Evolutionary conservation across 2,888 invertebrate species (phyloP).

Genomic region (Epistrophe eligans): DNA sequence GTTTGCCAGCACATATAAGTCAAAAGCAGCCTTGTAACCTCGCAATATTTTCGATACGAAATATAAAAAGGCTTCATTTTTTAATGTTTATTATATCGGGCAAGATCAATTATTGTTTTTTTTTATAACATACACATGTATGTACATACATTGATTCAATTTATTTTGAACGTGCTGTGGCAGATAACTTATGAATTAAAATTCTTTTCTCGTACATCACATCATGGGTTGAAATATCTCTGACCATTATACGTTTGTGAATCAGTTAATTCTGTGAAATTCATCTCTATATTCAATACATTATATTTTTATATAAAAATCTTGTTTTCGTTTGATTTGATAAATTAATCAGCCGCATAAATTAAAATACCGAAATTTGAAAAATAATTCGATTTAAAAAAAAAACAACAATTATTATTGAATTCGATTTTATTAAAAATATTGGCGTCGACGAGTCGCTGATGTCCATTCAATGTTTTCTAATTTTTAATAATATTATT

Average conservation of each 20-base stretch:
- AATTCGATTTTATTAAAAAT: background rate
- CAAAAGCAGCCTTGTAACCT: conserved; percentile 24
- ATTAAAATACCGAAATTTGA: conserved; percentile 2
- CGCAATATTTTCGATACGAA: conserved; percentile 37
- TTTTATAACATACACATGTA: conserved; percentile 7
- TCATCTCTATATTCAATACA: conserved; percentile 5
- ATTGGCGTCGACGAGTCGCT: background rate
- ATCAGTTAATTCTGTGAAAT: conserved; percentile 34
- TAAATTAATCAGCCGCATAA: conserved; percentile 23
- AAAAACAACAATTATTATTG: background rate
- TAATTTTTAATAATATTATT: background rate
- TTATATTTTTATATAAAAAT: background rate
- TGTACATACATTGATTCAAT: conserved; percentile 1
- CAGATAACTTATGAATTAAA: conserved; percentile 40
- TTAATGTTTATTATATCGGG: conserved; percentile 37
- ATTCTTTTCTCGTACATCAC: conserved; percentile 42
- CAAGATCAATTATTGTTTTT: conserved; percentile 47
- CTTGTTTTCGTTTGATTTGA: conserved; percentile 16
- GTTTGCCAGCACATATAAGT: conserved; percentile 22
- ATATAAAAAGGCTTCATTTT: conserved; percentile 32
- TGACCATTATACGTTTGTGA: conserved; percentile 44
- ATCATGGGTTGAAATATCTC: conserved; percentile 8
- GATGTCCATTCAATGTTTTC: conserved; percentile 1
- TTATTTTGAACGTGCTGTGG: conserved; percentile 2
- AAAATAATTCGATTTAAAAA: background rate